Conservation (phyloP, 2,888 invertebrate species). For the Drosophila anomalata region DNA sequence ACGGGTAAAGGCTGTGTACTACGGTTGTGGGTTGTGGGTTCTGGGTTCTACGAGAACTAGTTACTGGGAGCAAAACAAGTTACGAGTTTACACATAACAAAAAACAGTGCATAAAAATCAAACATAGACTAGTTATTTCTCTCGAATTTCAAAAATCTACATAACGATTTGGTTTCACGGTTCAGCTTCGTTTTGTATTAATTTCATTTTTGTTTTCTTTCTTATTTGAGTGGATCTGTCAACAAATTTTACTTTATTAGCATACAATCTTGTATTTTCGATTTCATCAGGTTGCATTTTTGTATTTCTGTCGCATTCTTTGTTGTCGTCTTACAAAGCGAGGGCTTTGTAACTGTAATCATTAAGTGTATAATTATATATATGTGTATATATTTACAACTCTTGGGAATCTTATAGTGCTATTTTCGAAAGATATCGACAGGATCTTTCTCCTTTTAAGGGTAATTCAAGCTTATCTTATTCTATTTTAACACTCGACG, state of each 20-base stretch:
- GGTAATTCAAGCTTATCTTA: conserved; percentile 13
- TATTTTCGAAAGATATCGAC: conserved; percentile 40
- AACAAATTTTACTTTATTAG: conserved; percentile 68
- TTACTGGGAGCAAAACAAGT: conserved; percentile 65
- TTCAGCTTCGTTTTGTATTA: conserved; percentile 29
- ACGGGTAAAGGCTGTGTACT: conserved; percentile 19
- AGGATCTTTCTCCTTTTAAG: conserved; percentile 29
- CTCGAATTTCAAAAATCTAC: conserved; percentile 67
- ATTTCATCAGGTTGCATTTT: conserved; percentile 70
- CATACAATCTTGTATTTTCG: conserved; percentile 59
- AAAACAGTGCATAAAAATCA: conserved; percentile 78
- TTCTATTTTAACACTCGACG: conserved; percentile 20
- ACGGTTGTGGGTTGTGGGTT: conserved; percentile 13
- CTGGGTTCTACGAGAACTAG: conserved; percentile 38
- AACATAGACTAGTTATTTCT: conserved; percentile 55
- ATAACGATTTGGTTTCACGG: conserved; percentile 62
- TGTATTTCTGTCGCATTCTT: conserved; percentile 49
- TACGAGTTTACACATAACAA: conserved; percentile 70
- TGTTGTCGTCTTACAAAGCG: conserved; percentile 60
- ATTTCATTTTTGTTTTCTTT: conserved; percentile 1
- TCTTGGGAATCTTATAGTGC: conserved; percentile 17
- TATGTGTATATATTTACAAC: conserved; percentile 31
- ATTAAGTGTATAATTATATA: conserved; percentile 34
- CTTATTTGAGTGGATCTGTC: conserved; percentile 64
- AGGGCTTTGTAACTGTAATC: conserved; percentile 22